phyloP scores from a whole-genome alignment of 2,113 vertebrate genomes.

The Atherinomorus stipes region DNA sequence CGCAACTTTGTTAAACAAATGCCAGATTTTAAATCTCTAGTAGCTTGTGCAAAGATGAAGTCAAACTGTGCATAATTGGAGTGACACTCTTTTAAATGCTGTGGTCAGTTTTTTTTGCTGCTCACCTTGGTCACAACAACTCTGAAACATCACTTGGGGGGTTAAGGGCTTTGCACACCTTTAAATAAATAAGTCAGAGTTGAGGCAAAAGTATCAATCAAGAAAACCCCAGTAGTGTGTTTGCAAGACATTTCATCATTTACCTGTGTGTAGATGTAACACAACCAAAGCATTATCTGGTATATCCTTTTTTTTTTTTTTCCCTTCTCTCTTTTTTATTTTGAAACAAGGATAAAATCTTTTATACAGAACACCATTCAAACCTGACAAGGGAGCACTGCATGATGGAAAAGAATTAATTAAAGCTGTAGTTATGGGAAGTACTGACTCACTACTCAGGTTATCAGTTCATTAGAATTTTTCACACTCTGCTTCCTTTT shows the following conservation, averaged over 20 bases:
- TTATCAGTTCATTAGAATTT: conserved; percentile 35
- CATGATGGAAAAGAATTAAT: conserved; percentile 44
- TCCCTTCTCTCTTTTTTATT: conserved; percentile 36
- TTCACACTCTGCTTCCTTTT: conserved; percentile 18
- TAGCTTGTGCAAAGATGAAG: too few species aligned
- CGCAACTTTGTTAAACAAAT: too few species aligned
- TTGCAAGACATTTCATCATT: conserved; percentile 75
- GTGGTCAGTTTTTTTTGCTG: too few species aligned
- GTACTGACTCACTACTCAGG: conserved; percentile 30
- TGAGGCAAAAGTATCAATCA: conserved; percentile 38
- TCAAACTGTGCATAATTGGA: too few species aligned
- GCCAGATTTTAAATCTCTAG: too few species aligned
- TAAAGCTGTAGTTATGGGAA: conserved; percentile 41
- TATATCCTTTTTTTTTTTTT: conserved; percentile 22
- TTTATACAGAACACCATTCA: conserved; percentile 38
- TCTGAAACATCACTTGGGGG: too few species aligned
- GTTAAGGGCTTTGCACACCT: conserved; percentile 43
- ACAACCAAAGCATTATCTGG: conserved; percentile 45
- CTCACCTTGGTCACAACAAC: too few species aligned
- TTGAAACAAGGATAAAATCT: conserved; percentile 58
- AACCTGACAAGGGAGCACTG: conserved; percentile 17
- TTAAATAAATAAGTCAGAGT: conserved; percentile 56
- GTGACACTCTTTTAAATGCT: too few species aligned
- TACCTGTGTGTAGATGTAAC: conserved; percentile 61
- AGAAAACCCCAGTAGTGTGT: conserved; percentile 38